Evolutionary conservation across 1,140 invertebrate species (phyloP).

Genomic region (Drosophila leontia): DNA sequence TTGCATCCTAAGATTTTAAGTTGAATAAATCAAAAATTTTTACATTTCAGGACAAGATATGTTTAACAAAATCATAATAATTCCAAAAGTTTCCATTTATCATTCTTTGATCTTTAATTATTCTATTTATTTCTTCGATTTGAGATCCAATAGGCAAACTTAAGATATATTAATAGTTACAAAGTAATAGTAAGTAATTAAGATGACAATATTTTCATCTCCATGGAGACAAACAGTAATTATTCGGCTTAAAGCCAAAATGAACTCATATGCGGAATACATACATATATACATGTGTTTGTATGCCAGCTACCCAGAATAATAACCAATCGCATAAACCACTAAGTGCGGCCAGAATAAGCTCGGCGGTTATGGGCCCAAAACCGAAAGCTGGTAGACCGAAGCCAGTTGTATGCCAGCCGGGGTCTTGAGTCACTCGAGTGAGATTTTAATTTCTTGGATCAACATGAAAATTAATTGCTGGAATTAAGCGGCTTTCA

Average conservation of each 20-base stretch:
- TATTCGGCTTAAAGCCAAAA: conserved; percentile 23
- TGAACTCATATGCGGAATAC: conserved; percentile 23
- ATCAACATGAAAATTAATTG: conserved; percentile 84
- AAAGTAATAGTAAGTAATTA: not conserved
- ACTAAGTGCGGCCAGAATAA: conserved; percentile 58
- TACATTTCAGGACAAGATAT: too few relatives aligned
- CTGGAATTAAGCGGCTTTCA: conserved; percentile 75
- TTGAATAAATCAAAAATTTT: too few relatives aligned
- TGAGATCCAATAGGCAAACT: not conserved
- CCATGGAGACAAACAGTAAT: conserved; percentile 11
- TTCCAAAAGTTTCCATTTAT: not conserved
- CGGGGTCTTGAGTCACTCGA: conserved; percentile 48
- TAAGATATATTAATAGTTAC: not conserved
- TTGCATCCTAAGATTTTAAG: too few relatives aligned
- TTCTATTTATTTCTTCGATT: too few relatives aligned
- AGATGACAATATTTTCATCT: not conserved
- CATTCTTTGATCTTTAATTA: too few relatives aligned
- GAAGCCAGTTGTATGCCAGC: conserved; percentile 4
- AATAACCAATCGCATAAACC: conserved; percentile 58
- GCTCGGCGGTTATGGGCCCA: conserved; percentile 14
- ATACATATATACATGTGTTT: not conserved
- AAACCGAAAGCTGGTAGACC: conserved; percentile 33
- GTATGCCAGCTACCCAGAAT: conserved; percentile 22
- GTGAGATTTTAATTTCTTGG: conserved; percentile 79
- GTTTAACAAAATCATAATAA: too few relatives aligned